phyloP scores from a whole-genome alignment of 2,113 vertebrate genomes.

The Equus quagga region DNA sequence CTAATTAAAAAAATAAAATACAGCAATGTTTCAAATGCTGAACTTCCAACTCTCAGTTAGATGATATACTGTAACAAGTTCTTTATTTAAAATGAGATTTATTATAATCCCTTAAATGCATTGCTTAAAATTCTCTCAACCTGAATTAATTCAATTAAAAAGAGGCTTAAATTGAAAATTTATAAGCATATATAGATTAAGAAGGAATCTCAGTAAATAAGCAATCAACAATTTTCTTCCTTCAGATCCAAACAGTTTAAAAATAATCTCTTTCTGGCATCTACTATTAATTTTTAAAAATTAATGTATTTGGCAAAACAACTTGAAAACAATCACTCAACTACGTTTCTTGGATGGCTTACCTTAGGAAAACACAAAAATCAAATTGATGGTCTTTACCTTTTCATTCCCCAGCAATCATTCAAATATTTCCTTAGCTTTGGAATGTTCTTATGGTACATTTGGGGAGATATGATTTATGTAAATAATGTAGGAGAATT shows the following conservation, averaged over 20 bases:
- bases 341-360: neutral
- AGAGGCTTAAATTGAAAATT: neutral
- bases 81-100: conserved; percentile 13
- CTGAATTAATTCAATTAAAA: conserved; percentile 29
- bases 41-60: neutral
- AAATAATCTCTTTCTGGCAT: neutral
- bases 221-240: neutral
- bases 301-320: neutral
- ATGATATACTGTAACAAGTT: neutral
- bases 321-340: neutral
- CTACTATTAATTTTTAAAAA: neutral
- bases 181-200: neutral
- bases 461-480: neutral
- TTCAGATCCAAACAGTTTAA: neutral
- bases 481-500: neutral
- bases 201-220: neutral
- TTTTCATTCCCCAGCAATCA: neutral
- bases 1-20: neutral
- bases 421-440: neutral
- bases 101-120: neutral
- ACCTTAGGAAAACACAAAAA: neutral
- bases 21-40: neutral
- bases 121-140: neutral
- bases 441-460: neutral
- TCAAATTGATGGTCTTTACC: neutral